A percentile compares a stretch with the other conserved stretches of the same genome.
phyloP scores from a whole-genome alignment of 2,888 invertebrate species.

The Leptopilina drosophilae region DNA sequence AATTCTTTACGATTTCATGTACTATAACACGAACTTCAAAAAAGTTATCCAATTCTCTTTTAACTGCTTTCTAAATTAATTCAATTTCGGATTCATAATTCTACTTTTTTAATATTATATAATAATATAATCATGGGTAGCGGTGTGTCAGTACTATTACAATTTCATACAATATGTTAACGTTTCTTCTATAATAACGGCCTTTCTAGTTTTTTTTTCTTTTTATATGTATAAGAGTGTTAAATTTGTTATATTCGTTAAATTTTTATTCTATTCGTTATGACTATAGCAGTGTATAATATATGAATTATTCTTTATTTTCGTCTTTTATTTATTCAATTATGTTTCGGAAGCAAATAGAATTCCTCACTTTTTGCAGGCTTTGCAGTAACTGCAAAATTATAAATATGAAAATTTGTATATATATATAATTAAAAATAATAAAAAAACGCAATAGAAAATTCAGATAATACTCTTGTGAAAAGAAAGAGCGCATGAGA shows the following conservation, averaged over 20 bases:
- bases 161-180: constrained; percentile 65
- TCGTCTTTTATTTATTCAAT: constrained; percentile 32
- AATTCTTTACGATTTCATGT: constrained; percentile 60
- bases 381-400: constrained; percentile 1
- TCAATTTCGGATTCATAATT: constrained; percentile 27
- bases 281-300: constrained; percentile 53
- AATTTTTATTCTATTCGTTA: constrained; percentile 25
- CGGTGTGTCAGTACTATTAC: constrained; percentile 58
- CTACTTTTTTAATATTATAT: constrained; percentile 1
- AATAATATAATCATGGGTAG: constrained; percentile 14
- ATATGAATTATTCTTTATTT: constrained; percentile 58
- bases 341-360: constrained; percentile 7
- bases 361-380: too few relatives aligned
- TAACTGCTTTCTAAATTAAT: constrained; percentile 21
- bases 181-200: constrained; percentile 63
- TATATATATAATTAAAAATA: constrained; percentile 2
- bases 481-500: constrained; percentile 30
- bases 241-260: constrained; percentile 50
- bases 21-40: constrained; percentile 56
- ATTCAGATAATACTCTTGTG: constrained; percentile 39
- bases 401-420: constrained; percentile 16
- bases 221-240: constrained; percentile 62
- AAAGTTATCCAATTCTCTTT: constrained; percentile 31
- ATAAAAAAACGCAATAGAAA: constrained; percentile 19
- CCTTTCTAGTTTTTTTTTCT: constrained; percentile 62